Evolutionary conservation across 2,797 vertebrate species (phyloP).

Genomic region (Aldrovandia affinis): DNA sequence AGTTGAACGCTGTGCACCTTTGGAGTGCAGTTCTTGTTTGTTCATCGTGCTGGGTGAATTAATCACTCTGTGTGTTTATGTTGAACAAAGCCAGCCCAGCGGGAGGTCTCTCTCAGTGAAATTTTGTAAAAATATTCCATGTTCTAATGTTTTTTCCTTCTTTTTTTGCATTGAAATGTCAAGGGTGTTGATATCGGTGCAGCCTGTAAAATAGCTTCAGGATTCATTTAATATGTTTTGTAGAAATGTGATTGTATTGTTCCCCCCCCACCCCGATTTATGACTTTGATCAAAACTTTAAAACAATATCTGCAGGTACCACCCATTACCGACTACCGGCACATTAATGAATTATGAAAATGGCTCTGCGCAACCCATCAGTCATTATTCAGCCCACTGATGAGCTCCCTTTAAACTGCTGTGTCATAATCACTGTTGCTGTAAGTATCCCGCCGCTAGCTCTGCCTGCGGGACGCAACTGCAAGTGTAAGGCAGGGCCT

Average conservation of each 20-base stretch:
- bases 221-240: too few relatives aligned
- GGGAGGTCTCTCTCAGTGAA: neutral
- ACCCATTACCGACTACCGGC: neutral
- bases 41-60: neutral
- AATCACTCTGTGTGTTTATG: neutral
- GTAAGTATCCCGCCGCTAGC: constrained; percentile 56
- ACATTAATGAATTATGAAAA: constrained; percentile 28
- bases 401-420: constrained; percentile 2
- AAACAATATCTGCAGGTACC: constrained; percentile 15
- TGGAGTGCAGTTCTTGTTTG: neutral
- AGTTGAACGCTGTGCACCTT: neutral
- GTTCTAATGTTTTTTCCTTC: neutral
- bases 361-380: neutral
- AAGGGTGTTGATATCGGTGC: neutral
- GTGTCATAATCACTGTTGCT: constrained; percentile 57
- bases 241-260: neutral
- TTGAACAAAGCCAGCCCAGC: neutral
- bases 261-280: neutral
- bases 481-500: neutral
- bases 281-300: neutral
- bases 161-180: neutral
- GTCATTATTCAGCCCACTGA: neutral
- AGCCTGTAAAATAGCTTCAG: neutral
- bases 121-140: neutral
- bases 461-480: constrained; percentile 16